Evolutionary conservation across 2,888 invertebrate genomes (phyloP).

Genomic region (Dryocosmus kuriphilus): DNA sequence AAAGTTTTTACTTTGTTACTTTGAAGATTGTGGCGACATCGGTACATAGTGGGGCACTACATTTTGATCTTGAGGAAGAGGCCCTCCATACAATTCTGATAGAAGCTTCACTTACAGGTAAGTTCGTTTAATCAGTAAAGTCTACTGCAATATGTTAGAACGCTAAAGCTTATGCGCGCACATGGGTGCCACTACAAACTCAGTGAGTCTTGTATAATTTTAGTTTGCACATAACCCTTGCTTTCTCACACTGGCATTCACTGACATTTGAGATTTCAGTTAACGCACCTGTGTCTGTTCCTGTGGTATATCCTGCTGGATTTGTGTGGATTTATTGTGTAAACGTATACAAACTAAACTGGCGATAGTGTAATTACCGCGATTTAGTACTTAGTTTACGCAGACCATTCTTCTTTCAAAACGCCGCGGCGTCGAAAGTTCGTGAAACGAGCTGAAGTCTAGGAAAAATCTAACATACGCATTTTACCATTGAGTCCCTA

Average conservation of each 20-base stretch:
- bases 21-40: no score
- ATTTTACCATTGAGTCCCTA: no score
- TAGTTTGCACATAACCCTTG: slow-evolving; percentile 39
- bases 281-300: slow-evolving; percentile 63
- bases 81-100: no score
- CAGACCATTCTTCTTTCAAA: slow-evolving; percentile 42
- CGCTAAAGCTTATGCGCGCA: slow-evolving; percentile 24
- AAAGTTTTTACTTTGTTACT: no score
- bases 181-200: slow-evolving; percentile 18
- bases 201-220: slow-evolving; percentile 28
- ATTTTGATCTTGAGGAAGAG: no score
- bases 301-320: slow-evolving; percentile 1
- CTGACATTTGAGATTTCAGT: slow-evolving; percentile 68
- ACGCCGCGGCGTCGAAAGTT: slow-evolving; percentile 54
- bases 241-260: slow-evolving; percentile 46
- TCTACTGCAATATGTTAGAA: slow-evolving; percentile 24
- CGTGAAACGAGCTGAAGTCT: slow-evolving; percentile 55
- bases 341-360: slow-evolving; percentile 17
- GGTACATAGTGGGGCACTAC: no score
- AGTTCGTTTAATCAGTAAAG: no score
- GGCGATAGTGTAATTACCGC: slow-evolving; percentile 42
- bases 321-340: slow-evolving; percentile 13
- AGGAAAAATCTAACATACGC: no score
- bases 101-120: no score
- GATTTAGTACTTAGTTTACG: slow-evolving; percentile 63